Percentiles rank a stretch among this genome's conserved stretches.
These are phyloP conservation scores for Apeltes quadracus DNA, from an alignment of 2,113 vertebrate genomes.

Conservation along the genomic window DNA sequence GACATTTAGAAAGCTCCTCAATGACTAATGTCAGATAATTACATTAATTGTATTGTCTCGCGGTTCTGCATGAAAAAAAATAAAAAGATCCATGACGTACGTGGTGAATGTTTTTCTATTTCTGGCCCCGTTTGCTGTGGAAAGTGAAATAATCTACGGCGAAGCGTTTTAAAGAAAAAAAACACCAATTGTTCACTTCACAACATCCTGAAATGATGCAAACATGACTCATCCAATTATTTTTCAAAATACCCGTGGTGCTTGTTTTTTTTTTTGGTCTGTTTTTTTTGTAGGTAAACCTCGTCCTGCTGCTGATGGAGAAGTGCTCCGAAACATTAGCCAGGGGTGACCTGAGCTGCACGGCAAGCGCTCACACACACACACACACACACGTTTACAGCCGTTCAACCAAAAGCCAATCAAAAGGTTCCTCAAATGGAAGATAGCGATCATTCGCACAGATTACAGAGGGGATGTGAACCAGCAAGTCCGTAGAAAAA, in stretches of 20 bases:
- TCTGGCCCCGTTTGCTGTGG: not conserved
- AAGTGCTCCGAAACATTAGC: slow-evolving; percentile 30
- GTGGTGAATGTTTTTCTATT: not conserved
- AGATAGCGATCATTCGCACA: slow-evolving; percentile 21
- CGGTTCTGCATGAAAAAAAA: not conserved
- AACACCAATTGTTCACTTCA: not conserved
- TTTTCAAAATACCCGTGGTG: no score
- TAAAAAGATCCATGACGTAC: not conserved
- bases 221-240: no score
- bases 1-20: slow-evolving; percentile 2
- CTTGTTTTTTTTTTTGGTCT: no score
- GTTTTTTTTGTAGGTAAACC: no score
- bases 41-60: not conserved
- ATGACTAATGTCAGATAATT: slow-evolving; percentile 2
- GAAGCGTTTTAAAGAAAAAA: not conserved
- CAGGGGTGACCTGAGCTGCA: slow-evolving; percentile 22
- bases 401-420: slow-evolving; percentile 19
- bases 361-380: slow-evolving; percentile 35
- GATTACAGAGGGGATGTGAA: slow-evolving; percentile 9
- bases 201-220: slow-evolving; percentile 13
- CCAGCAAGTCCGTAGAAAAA: slow-evolving; percentile 31
- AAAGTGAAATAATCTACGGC: not conserved
- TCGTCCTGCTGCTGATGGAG: no score
- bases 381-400: slow-evolving; percentile 47
- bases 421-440: slow-evolving; percentile 14